Conservation (phyloP, 1,140 invertebrate species). For the Brachionus koreanus region DNA sequence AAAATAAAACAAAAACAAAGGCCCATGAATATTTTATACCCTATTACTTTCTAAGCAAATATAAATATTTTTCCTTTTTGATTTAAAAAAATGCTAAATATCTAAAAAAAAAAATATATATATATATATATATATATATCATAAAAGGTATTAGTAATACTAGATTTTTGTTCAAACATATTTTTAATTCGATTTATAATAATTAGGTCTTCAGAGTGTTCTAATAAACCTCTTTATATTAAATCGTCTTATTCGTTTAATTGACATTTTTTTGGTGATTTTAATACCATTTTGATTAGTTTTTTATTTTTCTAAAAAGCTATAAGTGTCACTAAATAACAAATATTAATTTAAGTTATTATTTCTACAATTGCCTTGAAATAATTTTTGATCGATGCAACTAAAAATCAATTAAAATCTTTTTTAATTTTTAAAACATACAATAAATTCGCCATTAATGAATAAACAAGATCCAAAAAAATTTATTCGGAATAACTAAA, state of each 20-base stretch:
- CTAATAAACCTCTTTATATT: neutral
- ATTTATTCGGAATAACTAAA: no score
- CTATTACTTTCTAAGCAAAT: neutral
- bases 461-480: no score
- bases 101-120: neutral
- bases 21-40: neutral
- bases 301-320: neutral
- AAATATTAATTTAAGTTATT: neutral
- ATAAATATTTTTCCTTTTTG: neutral
- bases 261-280: neutral
- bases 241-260: neutral
- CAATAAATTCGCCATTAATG: no score
- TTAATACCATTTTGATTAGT: neutral
- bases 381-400: no score
- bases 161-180: neutral
- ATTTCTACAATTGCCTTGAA: no score
- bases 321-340: neutral
- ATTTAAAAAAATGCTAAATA: neutral
- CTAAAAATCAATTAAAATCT: no score
- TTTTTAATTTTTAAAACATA: no score
- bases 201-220: neutral
- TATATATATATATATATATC: no score
- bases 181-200: neutral
- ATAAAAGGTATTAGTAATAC: neutral
- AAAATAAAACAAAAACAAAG: neutral